Evolutionary conservation across 1,140 invertebrate species (phyloP), one percentile per base, ranked within the genome.

Genomic region (Solenopsis fugax): DNA sequence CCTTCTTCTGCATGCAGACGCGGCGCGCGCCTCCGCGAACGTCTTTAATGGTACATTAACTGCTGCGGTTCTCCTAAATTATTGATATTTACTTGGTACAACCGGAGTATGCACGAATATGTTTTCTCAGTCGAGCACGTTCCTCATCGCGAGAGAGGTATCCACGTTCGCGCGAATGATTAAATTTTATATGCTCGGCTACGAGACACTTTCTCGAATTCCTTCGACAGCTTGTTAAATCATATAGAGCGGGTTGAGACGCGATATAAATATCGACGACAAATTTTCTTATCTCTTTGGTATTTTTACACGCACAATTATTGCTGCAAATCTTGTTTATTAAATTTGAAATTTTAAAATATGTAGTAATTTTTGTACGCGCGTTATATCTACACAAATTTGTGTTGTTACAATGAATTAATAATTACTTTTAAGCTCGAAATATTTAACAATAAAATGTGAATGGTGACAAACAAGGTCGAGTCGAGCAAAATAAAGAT

Each of bases 1-100:
- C 41, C 24, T 75, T 65, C 29, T 72, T 12, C 34, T 29, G 4
- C 65, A 41, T 54, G 56, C 45, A 72, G 50, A 37, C 21, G 50
- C 52, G 60, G 21, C 24, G 67, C 29, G 50, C 41, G 72, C 13
- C 34, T 80, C 45, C n/a, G 10, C 29, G 34, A 58, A 10, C 50
- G 41, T 85, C 56, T 76, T 71, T 73, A 72, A 71, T 62, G 86
- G 37, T 76, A 56, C 56, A 84, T 84, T 75, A 67, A 84, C 45
- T 45, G 41, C 18, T 41, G 56, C 84, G 58, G 58, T 60, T 87
- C 58, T 21, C 52, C 60, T 54, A 69, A 86, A 86, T 88, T 88
- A 90, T 88, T 88, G 81, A 75, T 86, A 50, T 62, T 80, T 85
- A 87, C 82, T 69, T 10, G 50, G 13, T n/a, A 62, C 34, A 73